Evolutionary conservation across 2,797 vertebrate genomes (phyloP).

Genomic region (Phrynocephalus forsythii): DNA sequence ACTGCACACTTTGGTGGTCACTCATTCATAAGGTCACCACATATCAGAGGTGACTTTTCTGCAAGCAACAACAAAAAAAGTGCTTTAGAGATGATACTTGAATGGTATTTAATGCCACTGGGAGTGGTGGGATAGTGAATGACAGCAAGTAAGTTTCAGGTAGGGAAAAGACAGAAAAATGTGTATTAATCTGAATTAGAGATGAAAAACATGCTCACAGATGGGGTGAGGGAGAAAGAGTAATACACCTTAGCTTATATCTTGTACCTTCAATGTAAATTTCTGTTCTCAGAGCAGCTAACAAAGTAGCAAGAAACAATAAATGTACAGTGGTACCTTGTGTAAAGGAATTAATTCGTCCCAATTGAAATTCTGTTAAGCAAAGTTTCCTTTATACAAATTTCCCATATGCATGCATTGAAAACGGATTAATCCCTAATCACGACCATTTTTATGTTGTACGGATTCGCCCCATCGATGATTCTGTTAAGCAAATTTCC

Average conservation of each 20-base stretch:
- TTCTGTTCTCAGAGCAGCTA: background rate
- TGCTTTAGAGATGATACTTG: background rate
- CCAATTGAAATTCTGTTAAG: no score
- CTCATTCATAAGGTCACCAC: no score
- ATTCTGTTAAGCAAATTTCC: no score
- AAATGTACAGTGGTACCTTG: background rate
- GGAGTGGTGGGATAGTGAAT: background rate
- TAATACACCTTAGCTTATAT: background rate
- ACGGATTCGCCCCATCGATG: no score
- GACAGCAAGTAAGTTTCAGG: background rate
- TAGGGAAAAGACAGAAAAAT: background rate
- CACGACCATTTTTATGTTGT: no score
- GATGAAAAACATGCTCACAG: background rate
- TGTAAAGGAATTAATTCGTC: no score
- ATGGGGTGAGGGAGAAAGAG: background rate
- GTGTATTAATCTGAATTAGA: background rate
- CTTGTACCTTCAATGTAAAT: background rate
- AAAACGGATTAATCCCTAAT: no score
- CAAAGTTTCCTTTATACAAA: no score
- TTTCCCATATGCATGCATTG: no score
- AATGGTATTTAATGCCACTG: background rate
- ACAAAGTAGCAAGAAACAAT: conserved; percentile 7
- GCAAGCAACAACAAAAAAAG: no score
- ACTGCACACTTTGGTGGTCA: no score
- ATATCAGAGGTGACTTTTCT: no score